Conservation (phyloP, 2,888 invertebrate species). For the Nymphalis c-album region DNA sequence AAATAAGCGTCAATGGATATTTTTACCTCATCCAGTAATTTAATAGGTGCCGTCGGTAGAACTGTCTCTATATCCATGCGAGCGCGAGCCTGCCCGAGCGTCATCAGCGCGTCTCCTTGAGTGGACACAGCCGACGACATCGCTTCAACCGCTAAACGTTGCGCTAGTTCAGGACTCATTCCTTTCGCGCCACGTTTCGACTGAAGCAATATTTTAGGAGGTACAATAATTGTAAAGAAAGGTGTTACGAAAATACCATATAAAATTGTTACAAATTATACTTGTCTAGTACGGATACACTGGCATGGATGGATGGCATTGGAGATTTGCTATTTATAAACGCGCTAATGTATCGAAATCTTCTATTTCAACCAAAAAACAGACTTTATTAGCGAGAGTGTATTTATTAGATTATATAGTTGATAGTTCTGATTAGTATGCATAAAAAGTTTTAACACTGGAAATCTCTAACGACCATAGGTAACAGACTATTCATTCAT, state of each 20-base stretch:
- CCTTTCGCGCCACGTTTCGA: slow-evolving; percentile 75
- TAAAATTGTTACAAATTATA: too few species aligned
- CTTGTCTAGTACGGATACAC: too few species aligned
- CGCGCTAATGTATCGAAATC: too few species aligned
- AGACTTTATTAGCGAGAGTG: too few species aligned
- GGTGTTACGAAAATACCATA: too few species aligned
- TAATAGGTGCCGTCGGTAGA: slow-evolving; percentile 62
- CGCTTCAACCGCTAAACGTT: slow-evolving; percentile 57
- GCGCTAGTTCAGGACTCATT: slow-evolving; percentile 64
- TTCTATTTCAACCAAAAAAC: too few species aligned
- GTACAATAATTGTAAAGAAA: neutral
- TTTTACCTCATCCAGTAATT: slow-evolving; percentile 63
- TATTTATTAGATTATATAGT: too few species aligned
- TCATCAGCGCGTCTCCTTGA: slow-evolving; percentile 65
- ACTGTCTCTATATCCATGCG: slow-evolving; percentile 67
- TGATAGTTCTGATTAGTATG: too few species aligned
- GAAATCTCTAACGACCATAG: too few species aligned
- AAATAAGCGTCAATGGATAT: neutral
- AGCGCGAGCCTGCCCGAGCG: slow-evolving; percentile 65
- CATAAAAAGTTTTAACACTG: too few species aligned
- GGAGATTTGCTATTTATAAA: too few species aligned
- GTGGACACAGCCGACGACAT: slow-evolving; percentile 63
- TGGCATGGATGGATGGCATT: too few species aligned
- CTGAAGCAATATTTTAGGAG: slow-evolving; percentile 43
- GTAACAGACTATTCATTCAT: neutral